phyloP scores from a whole-genome alignment of 2,888 invertebrate species.

The Hemistola chrysoprasaria region DNA sequence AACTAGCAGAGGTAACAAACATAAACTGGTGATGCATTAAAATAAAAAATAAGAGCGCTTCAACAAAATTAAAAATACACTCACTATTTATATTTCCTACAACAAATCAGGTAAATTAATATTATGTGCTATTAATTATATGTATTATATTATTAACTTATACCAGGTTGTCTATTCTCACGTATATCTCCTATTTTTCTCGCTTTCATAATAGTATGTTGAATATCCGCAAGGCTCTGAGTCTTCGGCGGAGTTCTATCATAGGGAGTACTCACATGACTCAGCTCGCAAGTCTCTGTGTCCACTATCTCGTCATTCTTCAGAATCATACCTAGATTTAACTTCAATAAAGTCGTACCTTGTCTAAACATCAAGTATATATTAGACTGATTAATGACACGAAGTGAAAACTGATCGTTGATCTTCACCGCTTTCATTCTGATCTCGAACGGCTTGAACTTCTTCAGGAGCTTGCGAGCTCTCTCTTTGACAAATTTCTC shows the following conservation, averaged over 20 bases:
- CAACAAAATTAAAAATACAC: too few species aligned
- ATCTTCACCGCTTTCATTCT: slow-evolving; percentile 50
- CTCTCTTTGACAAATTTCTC: slow-evolving; percentile 45
- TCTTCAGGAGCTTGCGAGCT: slow-evolving; percentile 35
- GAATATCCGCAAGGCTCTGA: slow-evolving; percentile 35
- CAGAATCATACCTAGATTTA: slow-evolving; percentile 59
- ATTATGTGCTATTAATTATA: too few species aligned
- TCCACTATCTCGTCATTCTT: slow-evolving; percentile 62
- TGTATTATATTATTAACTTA: too few species aligned
- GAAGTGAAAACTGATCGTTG: slow-evolving; percentile 53
- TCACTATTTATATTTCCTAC: too few species aligned
- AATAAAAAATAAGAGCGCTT: too few species aligned
- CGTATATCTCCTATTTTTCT: slow-evolving; percentile 13
- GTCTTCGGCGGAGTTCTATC: slow-evolving; percentile 33
- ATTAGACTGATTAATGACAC: slow-evolving; percentile 48
- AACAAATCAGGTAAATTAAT: too few species aligned
- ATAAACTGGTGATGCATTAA: too few species aligned
- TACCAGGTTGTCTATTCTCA: too few species aligned
- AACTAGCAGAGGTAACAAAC: too few species aligned
- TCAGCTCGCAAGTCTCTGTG: slow-evolving; percentile 39
- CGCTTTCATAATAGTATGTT: slow-evolving; percentile 25
- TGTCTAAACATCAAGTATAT: slow-evolving; percentile 48
- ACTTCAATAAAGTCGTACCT: slow-evolving; percentile 36
- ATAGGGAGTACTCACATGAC: slow-evolving; percentile 43
- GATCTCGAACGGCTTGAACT: slow-evolving; percentile 50